Conservation (phyloP, 23 tunicate genomes). For the Trididemnum miniatum region DNA sequence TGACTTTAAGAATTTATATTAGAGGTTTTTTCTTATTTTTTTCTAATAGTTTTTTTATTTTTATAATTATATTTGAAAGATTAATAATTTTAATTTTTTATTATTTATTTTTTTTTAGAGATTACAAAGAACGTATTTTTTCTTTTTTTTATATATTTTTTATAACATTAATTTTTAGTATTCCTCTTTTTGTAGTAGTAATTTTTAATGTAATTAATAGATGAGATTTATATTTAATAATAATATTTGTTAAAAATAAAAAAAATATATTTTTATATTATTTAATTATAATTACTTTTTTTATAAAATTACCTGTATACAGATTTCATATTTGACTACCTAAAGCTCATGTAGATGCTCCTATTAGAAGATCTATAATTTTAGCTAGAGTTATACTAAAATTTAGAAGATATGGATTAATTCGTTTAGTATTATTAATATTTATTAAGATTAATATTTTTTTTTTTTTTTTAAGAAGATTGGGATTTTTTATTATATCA, state of each 20-base stretch:
- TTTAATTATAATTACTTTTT: background rate
- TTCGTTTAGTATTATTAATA: background rate
- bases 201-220: background rate
- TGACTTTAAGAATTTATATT: background rate
- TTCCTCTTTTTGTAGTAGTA: background rate
- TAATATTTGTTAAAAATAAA: background rate
- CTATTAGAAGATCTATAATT: conserved; percentile 23
- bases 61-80: background rate
- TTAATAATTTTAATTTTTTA: background rate
- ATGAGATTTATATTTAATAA: background rate
- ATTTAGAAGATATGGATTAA: background rate
- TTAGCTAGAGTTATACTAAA: conserved; percentile 28
- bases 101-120: background rate
- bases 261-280: background rate
- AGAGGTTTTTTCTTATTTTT: background rate
- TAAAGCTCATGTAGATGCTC: conserved; percentile 35
- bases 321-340: conserved; percentile 10
- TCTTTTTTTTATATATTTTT: conserved; percentile 22
- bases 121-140: background rate
- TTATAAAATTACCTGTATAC: conserved; percentile 3
- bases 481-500: background rate
- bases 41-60: background rate
- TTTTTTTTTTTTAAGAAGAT: background rate
- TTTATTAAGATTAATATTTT: background rate
- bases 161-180: background rate